Conservation (phyloP, 2,888 invertebrate genomes). For the Stratiomys singularior region DNA sequence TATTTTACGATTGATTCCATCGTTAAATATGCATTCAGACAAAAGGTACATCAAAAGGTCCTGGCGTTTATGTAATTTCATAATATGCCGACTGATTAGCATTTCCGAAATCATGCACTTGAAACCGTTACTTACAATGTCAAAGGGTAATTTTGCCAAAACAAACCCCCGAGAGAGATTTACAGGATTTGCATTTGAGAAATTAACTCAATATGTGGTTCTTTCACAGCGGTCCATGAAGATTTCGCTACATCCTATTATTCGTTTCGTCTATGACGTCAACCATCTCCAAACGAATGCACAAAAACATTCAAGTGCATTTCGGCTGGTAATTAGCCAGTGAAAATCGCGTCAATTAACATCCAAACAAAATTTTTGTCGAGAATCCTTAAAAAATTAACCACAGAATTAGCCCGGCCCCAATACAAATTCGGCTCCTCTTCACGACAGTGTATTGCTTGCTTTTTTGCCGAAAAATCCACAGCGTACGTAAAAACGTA, state of each 20-base stretch:
- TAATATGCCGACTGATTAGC: slow-evolving; percentile 11
- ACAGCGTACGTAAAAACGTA: slow-evolving; percentile 15
- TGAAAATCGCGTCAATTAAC: slow-evolving; percentile 48
- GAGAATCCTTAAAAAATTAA: slow-evolving; percentile 45
- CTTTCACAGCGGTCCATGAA: background rate
- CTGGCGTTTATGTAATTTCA: background rate
- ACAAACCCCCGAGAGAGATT: background rate
- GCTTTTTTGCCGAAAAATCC: slow-evolving; percentile 17
- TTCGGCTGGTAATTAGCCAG: slow-evolving; percentile 44
- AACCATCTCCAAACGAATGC: background rate
- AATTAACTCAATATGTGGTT: background rate
- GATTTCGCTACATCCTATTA: slow-evolving; percentile 35
- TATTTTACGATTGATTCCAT: slow-evolving; percentile 9
- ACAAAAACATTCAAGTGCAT: slow-evolving; percentile 43
- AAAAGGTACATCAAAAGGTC: background rate
- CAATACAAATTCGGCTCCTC: slow-evolving; percentile 1
- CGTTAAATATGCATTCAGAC: background rate
- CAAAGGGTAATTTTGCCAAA: slow-evolving; percentile 12
- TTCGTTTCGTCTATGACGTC: background rate
- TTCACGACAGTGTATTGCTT: background rate
- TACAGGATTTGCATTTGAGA: background rate
- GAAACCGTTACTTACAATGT: background rate
- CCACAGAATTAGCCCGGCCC: slow-evolving; percentile 21
- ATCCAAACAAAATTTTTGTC: slow-evolving; percentile 40
- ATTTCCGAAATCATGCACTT: slow-evolving; percentile 10